Evolutionary conservation across 2,113 vertebrate species (phyloP).

Genomic region (Tupaia tana): DNA sequence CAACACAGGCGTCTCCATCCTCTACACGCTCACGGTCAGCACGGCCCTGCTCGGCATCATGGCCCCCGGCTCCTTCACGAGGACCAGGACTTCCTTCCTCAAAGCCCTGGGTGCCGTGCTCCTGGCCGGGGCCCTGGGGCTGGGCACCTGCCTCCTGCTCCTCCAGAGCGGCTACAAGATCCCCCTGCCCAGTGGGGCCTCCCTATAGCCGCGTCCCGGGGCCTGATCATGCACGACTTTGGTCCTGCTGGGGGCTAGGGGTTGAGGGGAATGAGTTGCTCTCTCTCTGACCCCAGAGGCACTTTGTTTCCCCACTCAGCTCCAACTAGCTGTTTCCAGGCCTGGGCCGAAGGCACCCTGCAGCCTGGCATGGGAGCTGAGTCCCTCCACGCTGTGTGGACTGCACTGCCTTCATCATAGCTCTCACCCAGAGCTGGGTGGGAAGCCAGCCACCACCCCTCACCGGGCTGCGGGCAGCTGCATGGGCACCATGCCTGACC

Average conservation of each 20-base stretch:
- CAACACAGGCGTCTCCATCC: slow-evolving; percentile 94
- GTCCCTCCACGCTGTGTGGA: background rate
- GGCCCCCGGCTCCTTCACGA: slow-evolving; percentile 91
- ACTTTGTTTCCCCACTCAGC: slow-evolving; percentile 79
- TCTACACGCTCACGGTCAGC: slow-evolving; percentile 95
- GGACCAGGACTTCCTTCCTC: slow-evolving; percentile 92
- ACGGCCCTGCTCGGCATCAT: slow-evolving; percentile 93
- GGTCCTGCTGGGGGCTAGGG: background rate
- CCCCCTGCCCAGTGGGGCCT: slow-evolving; percentile 82
- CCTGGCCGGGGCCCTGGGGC: slow-evolving; percentile 83
- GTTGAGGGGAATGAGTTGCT: background rate
- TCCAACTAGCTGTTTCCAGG: slow-evolving; percentile 64
- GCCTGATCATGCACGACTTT: slow-evolving; percentile 65
- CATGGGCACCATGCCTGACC: background rate
- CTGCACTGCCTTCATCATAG: background rate
- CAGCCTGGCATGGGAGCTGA: background rate
- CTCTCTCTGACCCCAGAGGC: slow-evolving; percentile 66
- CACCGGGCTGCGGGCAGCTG: background rate
- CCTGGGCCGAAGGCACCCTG: background rate
- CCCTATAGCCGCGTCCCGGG: slow-evolving; percentile 79
- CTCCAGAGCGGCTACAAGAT: slow-evolving; percentile 86
- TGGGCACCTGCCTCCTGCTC: slow-evolving; percentile 89
- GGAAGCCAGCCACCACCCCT: background rate
- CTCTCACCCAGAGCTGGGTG: background rate
- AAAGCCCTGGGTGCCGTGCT: slow-evolving; percentile 91